Conservation (phyloP, 2,888 invertebrate species). For the Chironomus tentans region DNA sequence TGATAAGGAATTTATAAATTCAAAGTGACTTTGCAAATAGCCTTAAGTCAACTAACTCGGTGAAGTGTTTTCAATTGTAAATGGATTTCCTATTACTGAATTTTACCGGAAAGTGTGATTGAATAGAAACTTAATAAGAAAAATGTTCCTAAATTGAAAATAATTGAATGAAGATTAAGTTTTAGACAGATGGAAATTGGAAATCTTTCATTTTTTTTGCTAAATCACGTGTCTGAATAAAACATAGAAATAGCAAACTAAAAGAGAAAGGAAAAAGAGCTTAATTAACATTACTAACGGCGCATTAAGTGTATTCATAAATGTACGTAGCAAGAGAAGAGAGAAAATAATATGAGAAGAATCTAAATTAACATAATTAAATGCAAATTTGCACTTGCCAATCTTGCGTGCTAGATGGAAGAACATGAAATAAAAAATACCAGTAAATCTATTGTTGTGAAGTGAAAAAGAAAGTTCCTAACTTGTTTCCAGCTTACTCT, state of each 20-base stretch:
- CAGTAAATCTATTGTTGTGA: background rate
- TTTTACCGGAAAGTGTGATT: background rate
- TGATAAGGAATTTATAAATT: background rate
- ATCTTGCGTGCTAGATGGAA: background rate
- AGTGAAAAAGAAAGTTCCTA: background rate
- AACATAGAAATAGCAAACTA: background rate
- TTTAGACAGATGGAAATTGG: background rate
- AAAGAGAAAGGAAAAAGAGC: background rate
- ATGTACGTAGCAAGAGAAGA: background rate
- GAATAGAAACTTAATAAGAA: background rate
- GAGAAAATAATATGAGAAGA: background rate
- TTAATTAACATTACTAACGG: background rate
- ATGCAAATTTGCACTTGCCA: background rate
- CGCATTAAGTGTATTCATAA: background rate
- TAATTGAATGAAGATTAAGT: background rate
- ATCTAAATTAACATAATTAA: background rate
- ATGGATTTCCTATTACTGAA: background rate
- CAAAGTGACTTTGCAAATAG: background rate
- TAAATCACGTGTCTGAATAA: background rate
- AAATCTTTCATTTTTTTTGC: background rate
- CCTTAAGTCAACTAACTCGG: background rate
- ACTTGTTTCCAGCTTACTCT: background rate
- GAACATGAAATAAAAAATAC: background rate
- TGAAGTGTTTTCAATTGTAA: background rate
- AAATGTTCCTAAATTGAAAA: background rate